phyloP scores from a whole-genome alignment of 2,797 vertebrate genomes.

The Chrosomus eos region DNA sequence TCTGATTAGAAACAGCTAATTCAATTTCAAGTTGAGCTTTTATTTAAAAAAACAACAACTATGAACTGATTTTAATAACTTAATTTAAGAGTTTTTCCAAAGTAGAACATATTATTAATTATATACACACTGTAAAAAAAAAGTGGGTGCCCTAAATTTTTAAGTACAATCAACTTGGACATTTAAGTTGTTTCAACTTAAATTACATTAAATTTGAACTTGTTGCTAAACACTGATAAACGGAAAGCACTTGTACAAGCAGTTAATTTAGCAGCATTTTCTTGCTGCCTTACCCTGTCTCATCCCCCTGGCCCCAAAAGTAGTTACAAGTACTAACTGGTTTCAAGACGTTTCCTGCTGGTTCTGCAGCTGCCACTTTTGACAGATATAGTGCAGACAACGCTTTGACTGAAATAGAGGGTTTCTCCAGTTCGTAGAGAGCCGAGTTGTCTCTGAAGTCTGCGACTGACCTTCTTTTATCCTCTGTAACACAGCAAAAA shows the following conservation, averaged over 20 bases:
- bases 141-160: too few relatives aligned
- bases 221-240: background rate
- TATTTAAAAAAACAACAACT: background rate
- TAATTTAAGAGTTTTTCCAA: background rate
- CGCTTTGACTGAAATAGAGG: slow-evolving; percentile 80
- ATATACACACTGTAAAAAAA: background rate
- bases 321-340: slow-evolving; percentile 72
- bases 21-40: background rate
- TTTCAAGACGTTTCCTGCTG: slow-evolving; percentile 61
- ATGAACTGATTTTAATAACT: background rate
- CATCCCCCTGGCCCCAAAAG: slow-evolving; percentile 28
- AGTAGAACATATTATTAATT: background rate
- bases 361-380: slow-evolving; percentile 74
- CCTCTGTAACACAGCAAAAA: slow-evolving; percentile 75
- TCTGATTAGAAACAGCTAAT: background rate
- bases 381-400: slow-evolving; percentile 83
- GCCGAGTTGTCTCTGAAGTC: slow-evolving; percentile 70
- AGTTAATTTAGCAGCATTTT: slow-evolving; percentile 6
- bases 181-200: too few relatives aligned
- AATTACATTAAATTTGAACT: background rate
- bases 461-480: slow-evolving; percentile 72
- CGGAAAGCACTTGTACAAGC: background rate
- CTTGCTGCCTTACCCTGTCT: background rate
- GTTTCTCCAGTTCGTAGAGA: slow-evolving; percentile 68
- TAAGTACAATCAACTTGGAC: too few relatives aligned